phyloP scores from a whole-genome alignment of 2,888 invertebrate species.

The Eupsilia transversa region DNA sequence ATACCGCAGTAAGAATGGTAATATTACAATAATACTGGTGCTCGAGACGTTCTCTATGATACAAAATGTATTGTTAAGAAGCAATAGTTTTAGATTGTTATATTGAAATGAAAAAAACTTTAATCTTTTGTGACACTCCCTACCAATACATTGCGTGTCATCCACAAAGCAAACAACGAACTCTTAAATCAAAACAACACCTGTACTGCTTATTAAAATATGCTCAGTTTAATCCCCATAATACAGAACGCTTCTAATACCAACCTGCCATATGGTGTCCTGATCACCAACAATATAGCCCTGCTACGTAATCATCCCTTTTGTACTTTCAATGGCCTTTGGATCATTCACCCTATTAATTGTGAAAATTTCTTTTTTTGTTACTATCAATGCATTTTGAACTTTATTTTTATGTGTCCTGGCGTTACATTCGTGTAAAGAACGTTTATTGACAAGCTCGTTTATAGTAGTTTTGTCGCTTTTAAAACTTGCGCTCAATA shows the following conservation, averaged over 20 bases:
- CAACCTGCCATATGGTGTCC: conserved; percentile 85
- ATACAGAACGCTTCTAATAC: conserved; percentile 81
- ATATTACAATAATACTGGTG: neutral
- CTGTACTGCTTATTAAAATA: conserved; percentile 84
- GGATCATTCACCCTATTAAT: conserved; percentile 89
- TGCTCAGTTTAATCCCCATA: conserved; percentile 82
- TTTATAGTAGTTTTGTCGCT: conserved; percentile 80
- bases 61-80: neutral
- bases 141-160: conserved; percentile 35
- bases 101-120: neutral
- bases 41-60: neutral
- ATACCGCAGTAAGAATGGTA: neutral
- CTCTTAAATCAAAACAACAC: conserved; percentile 75
- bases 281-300: conserved; percentile 81
- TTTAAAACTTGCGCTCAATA: conserved; percentile 79
- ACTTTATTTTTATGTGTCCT: conserved; percentile 61
- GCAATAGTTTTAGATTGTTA: neutral
- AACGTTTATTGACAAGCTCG: conserved; percentile 76
- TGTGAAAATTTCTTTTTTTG: conserved; percentile 78
- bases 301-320: conserved; percentile 85
- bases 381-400: conserved; percentile 48
- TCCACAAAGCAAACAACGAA: conserved; percentile 62
- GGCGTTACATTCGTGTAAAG: conserved; percentile 57
- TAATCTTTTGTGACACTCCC: conserved; percentile 9
- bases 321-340: conserved; percentile 83